Evolutionary conservation across 1,140 invertebrate species (phyloP), one percentile per base, ranked within the genome.

Genomic region (Carposina sasakii): DNA sequence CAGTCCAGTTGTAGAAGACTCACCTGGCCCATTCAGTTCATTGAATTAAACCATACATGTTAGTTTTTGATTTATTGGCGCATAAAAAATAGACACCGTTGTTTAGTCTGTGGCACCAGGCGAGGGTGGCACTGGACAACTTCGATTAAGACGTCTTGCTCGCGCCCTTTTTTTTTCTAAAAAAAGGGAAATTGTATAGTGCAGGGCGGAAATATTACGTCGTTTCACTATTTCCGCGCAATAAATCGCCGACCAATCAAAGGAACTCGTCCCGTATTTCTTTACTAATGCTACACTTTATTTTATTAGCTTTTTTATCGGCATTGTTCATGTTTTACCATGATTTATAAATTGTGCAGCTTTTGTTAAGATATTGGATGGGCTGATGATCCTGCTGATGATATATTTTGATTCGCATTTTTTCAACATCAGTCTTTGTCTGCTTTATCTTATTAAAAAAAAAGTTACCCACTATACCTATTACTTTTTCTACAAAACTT

Each of bases 231-330:
- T 83, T 83, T 83, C 79, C 79, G 79, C 79, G 71, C 79, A 76
- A 83, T 83, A 83, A 83, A 83, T 83, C 69, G 71, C 69, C 66
- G 67, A 65, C 77, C 76, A 83, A 81, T 83, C 77, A 79, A 79
- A 78, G 71, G 76, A 76, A 72, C 65, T 66, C 44, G 59, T 49
- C 56, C 54, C 72, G 67, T 71, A 71, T 75, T 73, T 78, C 73
- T 81, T 63, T 82, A 76, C 78, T 82, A 79, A 76, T 81, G 66
- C 65, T 69, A 73, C 75, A 77, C 76, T 81, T 76, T 79, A 77
- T 76, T 82, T 83, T 83, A 81, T 83, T 83, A 66, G 57, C 39
- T 61, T 83, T 66, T 83, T 83, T 81, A 81, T 79, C 71, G 69
- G 54, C 60, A 71, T 76, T 76, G 65, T 74, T 67, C 62, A 61